A percentile compares a stretch with the other conserved stretches of the same genome.
Evolutionary conservation across 2,797 vertebrate species (phyloP).

Genomic region (Xerus rutilus): DNA sequence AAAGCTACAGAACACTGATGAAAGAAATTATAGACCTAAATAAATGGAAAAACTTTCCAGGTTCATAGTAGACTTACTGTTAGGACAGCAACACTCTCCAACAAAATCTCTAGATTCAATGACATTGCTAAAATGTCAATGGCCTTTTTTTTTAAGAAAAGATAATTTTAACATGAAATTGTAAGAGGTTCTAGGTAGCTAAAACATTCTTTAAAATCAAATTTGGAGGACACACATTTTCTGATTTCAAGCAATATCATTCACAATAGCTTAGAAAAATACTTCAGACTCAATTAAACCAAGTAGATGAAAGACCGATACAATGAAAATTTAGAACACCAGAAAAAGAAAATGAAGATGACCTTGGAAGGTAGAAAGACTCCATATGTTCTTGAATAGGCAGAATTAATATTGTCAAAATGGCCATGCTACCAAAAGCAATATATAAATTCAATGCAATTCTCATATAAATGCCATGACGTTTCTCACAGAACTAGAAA

Average conservation of each 20-base stretch:
- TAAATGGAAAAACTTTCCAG: neutral
- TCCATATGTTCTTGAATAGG: too few species aligned
- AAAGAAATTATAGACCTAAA: conserved; percentile 4
- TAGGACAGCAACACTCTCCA: neutral
- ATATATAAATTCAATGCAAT: too few species aligned
- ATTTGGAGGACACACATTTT: neutral
- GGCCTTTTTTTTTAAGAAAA: neutral
- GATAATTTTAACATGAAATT: conserved; percentile 24
- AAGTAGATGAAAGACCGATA: too few species aligned
- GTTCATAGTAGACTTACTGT: neutral
- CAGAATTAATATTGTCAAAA: too few species aligned
- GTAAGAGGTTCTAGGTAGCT: neutral
- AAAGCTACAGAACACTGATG: neutral
- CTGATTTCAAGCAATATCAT: neutral
- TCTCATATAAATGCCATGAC: too few species aligned
- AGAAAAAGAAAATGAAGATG: too few species aligned
- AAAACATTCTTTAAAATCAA: conserved; percentile 41
- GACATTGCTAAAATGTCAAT: conserved; percentile 13
- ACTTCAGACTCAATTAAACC: too few species aligned
- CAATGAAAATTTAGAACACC: too few species aligned
- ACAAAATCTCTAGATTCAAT: conserved; percentile 15
- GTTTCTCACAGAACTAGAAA: too few species aligned
- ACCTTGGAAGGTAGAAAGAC: too few species aligned
- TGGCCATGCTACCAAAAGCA: too few species aligned
- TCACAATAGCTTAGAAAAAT: too few species aligned